Evolutionary conservation across 2,797 vertebrate species (phyloP).

Genomic region (Mus minutoides): DNA sequence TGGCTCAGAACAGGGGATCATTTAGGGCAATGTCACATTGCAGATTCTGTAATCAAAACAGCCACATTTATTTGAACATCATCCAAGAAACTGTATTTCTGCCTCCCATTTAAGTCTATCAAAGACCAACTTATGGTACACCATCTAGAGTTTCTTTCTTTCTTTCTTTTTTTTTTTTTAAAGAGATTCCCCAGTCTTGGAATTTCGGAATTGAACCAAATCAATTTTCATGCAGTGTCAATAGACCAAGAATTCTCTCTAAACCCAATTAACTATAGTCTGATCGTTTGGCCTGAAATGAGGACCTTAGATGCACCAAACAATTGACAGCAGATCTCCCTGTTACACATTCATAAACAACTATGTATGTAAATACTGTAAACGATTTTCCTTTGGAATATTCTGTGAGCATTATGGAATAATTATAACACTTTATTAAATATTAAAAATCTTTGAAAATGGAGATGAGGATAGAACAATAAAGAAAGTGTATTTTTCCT

Average conservation of each 20-base stretch:
- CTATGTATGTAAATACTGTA: background rate
- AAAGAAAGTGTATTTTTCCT: background rate
- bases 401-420: slow-evolving; percentile 1
- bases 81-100: background rate
- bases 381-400: slow-evolving; percentile 40
- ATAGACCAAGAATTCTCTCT: slow-evolving; percentile 49
- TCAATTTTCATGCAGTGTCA: slow-evolving; percentile 24
- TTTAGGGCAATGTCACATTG: background rate
- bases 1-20: background rate
- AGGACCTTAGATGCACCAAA: background rate
- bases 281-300: background rate
- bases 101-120: background rate
- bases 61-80: background rate
- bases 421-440: slow-evolving; percentile 53
- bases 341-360: background rate
- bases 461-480: slow-evolving; percentile 25
- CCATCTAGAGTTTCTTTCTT: too few relatives aligned
- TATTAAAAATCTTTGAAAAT: slow-evolving; percentile 64
- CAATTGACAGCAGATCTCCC: background rate
- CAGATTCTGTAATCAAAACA: slow-evolving; percentile 35
- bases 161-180: too few relatives aligned
- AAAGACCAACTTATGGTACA: background rate
- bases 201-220: slow-evolving; percentile 58
- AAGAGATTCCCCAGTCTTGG: background rate
- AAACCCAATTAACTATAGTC: slow-evolving; percentile 34